A percentile compares a stretch with the other conserved stretches of the same genome.
Evolutionary conservation across 2,888 invertebrate species (phyloP).

Genomic region (Auanema freiburgensis): DNA sequence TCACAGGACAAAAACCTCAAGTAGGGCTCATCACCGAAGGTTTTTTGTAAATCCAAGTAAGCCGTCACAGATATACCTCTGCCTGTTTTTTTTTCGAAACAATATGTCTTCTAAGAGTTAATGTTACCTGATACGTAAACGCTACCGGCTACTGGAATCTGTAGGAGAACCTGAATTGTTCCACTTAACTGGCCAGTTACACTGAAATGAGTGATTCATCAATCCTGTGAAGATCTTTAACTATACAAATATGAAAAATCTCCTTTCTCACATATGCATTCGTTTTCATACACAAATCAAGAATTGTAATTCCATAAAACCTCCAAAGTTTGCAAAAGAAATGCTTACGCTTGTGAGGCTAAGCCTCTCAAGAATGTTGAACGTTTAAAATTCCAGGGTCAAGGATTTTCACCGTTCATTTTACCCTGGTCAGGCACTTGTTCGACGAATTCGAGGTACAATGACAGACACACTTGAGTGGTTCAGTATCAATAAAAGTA

Average conservation of each 20-base stretch:
- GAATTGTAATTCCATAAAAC: too few species aligned
- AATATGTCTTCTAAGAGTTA: not conserved
- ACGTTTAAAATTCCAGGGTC: too few species aligned
- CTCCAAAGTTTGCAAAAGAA: too few species aligned
- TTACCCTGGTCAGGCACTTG: not conserved
- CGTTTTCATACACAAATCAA: too few species aligned
- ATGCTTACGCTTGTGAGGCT: too few species aligned
- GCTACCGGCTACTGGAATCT: conserved; percentile 45
- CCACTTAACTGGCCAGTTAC: conserved; percentile 46
- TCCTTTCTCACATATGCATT: too few species aligned
- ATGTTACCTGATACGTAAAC: conserved; percentile 37
- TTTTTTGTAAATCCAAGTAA: conserved; percentile 46
- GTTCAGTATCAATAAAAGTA: too few species aligned
- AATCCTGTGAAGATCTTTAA: too few species aligned
- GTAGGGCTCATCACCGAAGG: conserved; percentile 51
- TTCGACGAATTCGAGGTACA: not conserved
- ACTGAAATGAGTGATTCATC: conserved; percentile 23
- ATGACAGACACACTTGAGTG: too few species aligned
- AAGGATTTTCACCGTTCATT: too few species aligned
- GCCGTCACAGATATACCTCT: conserved; percentile 46
- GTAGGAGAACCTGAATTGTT: conserved; percentile 47
- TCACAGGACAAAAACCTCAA: conserved; percentile 42
- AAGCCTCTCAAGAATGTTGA: too few species aligned
- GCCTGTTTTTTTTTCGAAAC: conserved; percentile 23
- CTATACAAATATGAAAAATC: too few species aligned